phyloP scores from a whole-genome alignment of 2,888 invertebrate genomes.

The Phengaris arion region DNA sequence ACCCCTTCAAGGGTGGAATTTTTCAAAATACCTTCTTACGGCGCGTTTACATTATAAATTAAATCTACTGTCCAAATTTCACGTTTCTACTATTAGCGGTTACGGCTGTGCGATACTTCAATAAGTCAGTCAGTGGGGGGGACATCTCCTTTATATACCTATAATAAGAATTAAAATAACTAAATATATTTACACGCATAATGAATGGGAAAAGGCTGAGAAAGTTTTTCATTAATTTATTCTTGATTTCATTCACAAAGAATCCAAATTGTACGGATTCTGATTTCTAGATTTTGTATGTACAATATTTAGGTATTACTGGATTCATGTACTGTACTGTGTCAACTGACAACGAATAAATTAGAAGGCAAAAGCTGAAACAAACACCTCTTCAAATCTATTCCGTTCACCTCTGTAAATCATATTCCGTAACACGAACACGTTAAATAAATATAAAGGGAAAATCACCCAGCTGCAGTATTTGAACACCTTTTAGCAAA shows the following conservation, averaged over 20 bases:
- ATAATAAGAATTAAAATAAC: no score
- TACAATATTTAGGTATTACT: not conserved
- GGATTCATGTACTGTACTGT: no score
- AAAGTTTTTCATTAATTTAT: not conserved
- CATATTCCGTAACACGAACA: constrained; percentile 5
- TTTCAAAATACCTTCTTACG: no score
- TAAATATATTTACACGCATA: not conserved
- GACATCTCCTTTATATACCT: no score
- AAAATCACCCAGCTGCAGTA: constrained; percentile 4
- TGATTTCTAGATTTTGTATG: not conserved
- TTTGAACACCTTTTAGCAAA: constrained; percentile 25
- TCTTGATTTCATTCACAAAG: not conserved
- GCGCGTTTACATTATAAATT: no score
- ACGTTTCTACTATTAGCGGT: no score
- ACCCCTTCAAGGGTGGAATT: no score
- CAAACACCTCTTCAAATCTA: not conserved
- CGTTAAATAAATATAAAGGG: constrained; percentile 24
- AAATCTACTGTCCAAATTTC: no score
- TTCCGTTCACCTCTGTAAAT: not conserved
- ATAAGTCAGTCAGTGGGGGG: no score
- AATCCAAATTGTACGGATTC: not conserved
- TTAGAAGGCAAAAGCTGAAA: not conserved
- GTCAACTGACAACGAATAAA: no score
- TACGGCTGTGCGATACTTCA: no score
- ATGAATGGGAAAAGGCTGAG: not conserved